These are phyloP conservation scores for Mayetiola destructor DNA, from an alignment of 2,888 invertebrate species.

Conservation along the genomic window DNA sequence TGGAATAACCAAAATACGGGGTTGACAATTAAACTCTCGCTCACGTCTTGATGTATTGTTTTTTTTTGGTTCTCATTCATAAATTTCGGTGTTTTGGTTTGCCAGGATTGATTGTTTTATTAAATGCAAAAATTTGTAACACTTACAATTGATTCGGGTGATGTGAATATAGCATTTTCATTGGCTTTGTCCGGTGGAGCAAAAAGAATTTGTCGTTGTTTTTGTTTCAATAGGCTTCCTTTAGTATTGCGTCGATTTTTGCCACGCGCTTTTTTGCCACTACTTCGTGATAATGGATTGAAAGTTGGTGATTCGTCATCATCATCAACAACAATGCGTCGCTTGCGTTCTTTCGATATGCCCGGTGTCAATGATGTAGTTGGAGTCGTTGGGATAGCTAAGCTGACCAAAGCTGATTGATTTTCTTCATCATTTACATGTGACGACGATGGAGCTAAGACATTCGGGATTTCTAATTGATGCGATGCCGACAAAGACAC, in stretches of 20 bases:
- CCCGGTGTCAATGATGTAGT: not conserved
- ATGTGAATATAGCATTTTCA: conserved; percentile 27
- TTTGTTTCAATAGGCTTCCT: conserved; percentile 23
- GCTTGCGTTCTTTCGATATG: conserved; percentile 17
- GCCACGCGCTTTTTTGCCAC: conserved; percentile 35
- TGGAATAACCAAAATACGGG: not conserved
- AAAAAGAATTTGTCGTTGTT: conserved; percentile 28
- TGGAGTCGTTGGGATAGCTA: not conserved
- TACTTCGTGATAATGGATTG: conserved; percentile 15
- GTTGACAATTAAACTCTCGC: not conserved
- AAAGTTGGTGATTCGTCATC: conserved; percentile 18
- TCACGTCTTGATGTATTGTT: not conserved
- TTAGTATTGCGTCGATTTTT: conserved; percentile 30
- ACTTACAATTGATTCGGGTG: conserved; percentile 18
- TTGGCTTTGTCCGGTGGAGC: conserved; percentile 31
- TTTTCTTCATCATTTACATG: not conserved
- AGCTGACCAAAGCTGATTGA: not conserved
- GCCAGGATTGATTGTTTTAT: too few species aligned
- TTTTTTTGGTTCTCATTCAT: not conserved
- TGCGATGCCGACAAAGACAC: too few species aligned
- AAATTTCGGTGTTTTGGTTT: too few species aligned
- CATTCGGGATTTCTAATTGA: too few species aligned
- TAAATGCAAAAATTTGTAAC: not conserved
- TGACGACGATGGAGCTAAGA: not conserved
- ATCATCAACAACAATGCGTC: conserved; percentile 14